These are phyloP conservation scores for Leptoteleia sp. DNA, from an alignment of 1,140 invertebrate genomes.

Conservation along the genomic window DNA sequence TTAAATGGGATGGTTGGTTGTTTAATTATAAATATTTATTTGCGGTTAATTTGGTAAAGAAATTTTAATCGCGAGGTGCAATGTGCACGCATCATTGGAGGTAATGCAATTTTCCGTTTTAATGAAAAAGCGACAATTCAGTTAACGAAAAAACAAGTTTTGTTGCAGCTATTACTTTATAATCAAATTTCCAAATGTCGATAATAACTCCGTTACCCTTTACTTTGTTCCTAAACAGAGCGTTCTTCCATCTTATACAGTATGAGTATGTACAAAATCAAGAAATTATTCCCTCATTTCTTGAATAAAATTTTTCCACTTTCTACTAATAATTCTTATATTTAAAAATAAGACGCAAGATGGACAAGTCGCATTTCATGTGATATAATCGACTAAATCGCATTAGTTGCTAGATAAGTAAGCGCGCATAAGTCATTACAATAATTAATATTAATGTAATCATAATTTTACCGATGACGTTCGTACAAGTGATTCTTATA, in stretches of 20 bases:
- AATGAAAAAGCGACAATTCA: constrained; percentile 19
- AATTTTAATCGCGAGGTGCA: constrained; percentile 28
- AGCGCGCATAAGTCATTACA: constrained; percentile 32
- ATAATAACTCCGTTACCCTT: not conserved
- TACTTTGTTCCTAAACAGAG: constrained; percentile 8
- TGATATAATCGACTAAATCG: constrained; percentile 50
- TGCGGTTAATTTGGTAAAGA: constrained; percentile 21
- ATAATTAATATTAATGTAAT: constrained; percentile 36
- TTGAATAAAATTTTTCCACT: constrained; percentile 31
- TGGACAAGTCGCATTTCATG: constrained; percentile 45
- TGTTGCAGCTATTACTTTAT: not conserved
- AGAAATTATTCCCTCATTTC: constrained; percentile 8
- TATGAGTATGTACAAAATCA: constrained; percentile 31
- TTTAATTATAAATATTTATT: constrained; percentile 42
- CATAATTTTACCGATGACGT: constrained; percentile 11
- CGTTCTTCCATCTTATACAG: not conserved
- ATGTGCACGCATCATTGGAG: constrained; percentile 1
- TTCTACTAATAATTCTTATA: constrained; percentile 24
- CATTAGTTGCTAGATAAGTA: constrained; percentile 32
- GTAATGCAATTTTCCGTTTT: constrained; percentile 14
- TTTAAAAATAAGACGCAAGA: constrained; percentile 24
- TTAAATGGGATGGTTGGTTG: constrained; percentile 19
- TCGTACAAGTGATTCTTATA: constrained; percentile 22
- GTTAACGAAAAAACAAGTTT: constrained; percentile 6
- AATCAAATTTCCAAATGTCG: constrained; percentile 2